A percentile compares a stretch with the other conserved stretches of the same genome.
phyloP scores from a whole-genome alignment of 1,140 invertebrate species.

The Diuraphis noxia region DNA sequence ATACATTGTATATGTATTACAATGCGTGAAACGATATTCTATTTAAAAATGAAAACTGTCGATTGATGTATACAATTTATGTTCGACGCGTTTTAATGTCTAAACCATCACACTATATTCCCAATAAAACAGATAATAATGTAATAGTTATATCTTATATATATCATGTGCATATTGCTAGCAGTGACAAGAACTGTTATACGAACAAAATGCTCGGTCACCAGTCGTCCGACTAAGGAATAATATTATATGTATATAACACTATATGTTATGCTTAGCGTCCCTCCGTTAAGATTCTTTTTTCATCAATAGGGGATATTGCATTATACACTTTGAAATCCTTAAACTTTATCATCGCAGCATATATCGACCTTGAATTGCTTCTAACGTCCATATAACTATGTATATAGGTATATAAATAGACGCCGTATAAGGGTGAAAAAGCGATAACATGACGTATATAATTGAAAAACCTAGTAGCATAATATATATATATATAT shows the following conservation, averaged over 20 bases:
- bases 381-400: background rate
- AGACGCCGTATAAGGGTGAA: background rate
- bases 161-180: background rate
- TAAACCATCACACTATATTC: background rate
- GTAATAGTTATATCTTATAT: too few species aligned
- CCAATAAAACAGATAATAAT: background rate
- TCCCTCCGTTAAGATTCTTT: background rate
- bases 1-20: too few species aligned
- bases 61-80: background rate
- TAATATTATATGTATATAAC: background rate
- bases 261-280: background rate
- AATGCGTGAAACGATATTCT: background rate
- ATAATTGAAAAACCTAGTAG: conserved; percentile 38
- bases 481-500: background rate
- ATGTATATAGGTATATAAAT: background rate
- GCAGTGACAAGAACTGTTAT: background rate
- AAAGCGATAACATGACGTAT: background rate
- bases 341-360: background rate
- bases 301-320: background rate
- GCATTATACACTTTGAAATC: conserved; percentile 22
- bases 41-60: background rate
- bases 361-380: background rate
- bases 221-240: background rate
- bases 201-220: background rate
- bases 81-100: background rate